Evolutionary conservation across 2,888 invertebrate species (phyloP), one percentile per base, ranked within the genome.

Genomic region (Erebia ligea): DNA sequence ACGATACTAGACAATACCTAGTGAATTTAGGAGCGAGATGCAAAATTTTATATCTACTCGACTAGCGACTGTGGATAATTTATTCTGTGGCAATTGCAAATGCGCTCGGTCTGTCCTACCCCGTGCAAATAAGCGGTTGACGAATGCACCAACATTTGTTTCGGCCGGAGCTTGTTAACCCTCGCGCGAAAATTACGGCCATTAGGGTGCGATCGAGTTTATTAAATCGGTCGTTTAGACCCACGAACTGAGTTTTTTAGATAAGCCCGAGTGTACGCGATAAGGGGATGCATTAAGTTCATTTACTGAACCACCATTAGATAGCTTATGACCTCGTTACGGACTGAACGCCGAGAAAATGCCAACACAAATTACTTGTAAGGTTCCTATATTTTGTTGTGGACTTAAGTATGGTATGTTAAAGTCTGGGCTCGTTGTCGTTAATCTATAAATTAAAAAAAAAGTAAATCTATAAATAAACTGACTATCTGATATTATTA

Each of bases 81-180:
- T 80, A 82, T 79, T 71, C 82, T 81, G 78, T 77, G 77, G 82
- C 75, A 76, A 73, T 77, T 77, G 77, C 62, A 75, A 74, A 62
- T 21, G 48, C 64, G 52, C 52, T 73, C 73, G 79, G 76, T 77
- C 77, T 68, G 74, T 76, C 71, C 78, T 81, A 77, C 78, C 82
- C 56, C 42, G 80, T 84, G 83, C 84, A 85, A 86, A 86, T 86
- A 82, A 84, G 82, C 80, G 76, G 69, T 78, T 86, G 87, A 87
- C 82, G 83, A 82, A 88, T 87, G 82, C 82, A 77, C 42, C 42
- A 80, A 77, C 83, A 86, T 88, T 86, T 87, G 84, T 88, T 84
- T 80, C 66, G 75, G 76, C 74, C 77, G 80, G 82, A 80, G 81
- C 81, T 81, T 83, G 82, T 80, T 83, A 84, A 81, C 82, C 80